A percentile compares a stretch with the other conserved stretches of the same genome.
These are phyloP conservation scores for Oplegnathus fasciatus DNA, from an alignment of 2,113 vertebrate species.

Conservation along the genomic window DNA sequence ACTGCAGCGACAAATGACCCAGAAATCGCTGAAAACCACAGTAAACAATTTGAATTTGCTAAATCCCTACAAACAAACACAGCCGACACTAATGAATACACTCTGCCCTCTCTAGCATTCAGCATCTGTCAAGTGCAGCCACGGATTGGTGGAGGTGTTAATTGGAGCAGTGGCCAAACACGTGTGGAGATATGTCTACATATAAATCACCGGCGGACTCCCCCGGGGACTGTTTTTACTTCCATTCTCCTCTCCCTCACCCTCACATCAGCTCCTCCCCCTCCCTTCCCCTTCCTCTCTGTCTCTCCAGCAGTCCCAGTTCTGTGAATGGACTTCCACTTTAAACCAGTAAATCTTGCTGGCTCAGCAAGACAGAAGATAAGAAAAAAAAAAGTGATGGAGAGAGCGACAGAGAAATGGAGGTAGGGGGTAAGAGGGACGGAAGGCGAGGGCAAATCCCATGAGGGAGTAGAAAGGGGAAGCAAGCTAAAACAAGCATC, in stretches of 20 bases:
- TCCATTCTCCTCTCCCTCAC: not conserved
- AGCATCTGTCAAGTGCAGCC: conserved; percentile 53
- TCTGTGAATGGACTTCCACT: conserved; percentile 51
- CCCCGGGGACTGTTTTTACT: conserved; percentile 32
- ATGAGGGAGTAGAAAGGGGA: not conserved
- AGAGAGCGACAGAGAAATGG: conserved; percentile 40
- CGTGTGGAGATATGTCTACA: conserved; percentile 64
- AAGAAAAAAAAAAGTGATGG: conserved; percentile 44
- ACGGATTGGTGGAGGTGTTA: conserved; percentile 63
- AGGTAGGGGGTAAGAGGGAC: conserved; percentile 27
- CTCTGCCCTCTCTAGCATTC: conserved; percentile 36
- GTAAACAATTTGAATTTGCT: conserved; percentile 39
- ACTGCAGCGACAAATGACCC: conserved; percentile 58
- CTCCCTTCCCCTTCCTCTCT: not conserved
- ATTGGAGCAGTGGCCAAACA: conserved; percentile 66
- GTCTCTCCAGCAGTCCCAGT: conserved; percentile 20
- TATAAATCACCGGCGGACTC: conserved; percentile 64
- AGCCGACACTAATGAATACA: conserved; percentile 42
- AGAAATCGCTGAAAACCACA: conserved; percentile 38
- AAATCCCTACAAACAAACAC: conserved; percentile 57
- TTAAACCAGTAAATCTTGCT: conserved; percentile 60
- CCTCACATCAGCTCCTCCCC: not conserved
- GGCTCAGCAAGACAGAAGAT: conserved; percentile 64
- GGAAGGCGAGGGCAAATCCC: conserved; percentile 47
- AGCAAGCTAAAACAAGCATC: conserved; percentile 57